phyloP scores from a whole-genome alignment of 1,140 invertebrate species.

The Plectus sambesii region DNA sequence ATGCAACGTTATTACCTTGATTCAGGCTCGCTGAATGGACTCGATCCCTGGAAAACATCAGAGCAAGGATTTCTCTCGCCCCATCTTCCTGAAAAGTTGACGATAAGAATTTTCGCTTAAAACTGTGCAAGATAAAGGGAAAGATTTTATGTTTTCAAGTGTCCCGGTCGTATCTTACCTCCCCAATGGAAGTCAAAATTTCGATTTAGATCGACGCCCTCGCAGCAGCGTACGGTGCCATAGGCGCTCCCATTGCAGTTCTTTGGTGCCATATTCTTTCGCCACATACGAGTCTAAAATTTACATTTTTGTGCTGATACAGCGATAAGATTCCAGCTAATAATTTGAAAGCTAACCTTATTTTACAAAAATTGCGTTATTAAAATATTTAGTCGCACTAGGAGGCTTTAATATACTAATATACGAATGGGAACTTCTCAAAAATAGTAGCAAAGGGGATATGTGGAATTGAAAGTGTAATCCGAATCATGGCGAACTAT shows the following conservation, averaged over 20 bases:
- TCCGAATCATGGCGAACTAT: no score
- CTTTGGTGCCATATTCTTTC: constrained; percentile 37
- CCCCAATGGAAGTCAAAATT: constrained; percentile 46
- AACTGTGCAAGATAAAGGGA: constrained; percentile 42
- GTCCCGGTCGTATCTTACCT: no score
- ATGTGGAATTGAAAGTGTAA: no score
- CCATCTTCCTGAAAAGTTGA: constrained; percentile 23
- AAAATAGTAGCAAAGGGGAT: no score
- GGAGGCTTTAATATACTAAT: no score
- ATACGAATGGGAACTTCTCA: no score
- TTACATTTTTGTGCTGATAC: no score
- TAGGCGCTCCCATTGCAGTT: constrained; percentile 44
- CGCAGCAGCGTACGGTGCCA: constrained; percentile 40
- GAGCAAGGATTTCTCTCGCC: constrained; percentile 31
- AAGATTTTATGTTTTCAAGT: constrained; percentile 30
- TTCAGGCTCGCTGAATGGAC: constrained; percentile 39
- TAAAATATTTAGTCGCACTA: no score
- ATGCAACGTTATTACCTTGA: constrained; percentile 18
- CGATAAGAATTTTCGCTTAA: no score
- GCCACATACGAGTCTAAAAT: constrained; percentile 39
- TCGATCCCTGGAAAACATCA: constrained; percentile 38
- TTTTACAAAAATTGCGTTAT: no score
- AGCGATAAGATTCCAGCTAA: no score
- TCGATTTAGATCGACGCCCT: constrained; percentile 41
- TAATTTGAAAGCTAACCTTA: no score